phyloP scores from a whole-genome alignment of 2,113 vertebrate species.

The Odocoileus hemionus region DNA sequence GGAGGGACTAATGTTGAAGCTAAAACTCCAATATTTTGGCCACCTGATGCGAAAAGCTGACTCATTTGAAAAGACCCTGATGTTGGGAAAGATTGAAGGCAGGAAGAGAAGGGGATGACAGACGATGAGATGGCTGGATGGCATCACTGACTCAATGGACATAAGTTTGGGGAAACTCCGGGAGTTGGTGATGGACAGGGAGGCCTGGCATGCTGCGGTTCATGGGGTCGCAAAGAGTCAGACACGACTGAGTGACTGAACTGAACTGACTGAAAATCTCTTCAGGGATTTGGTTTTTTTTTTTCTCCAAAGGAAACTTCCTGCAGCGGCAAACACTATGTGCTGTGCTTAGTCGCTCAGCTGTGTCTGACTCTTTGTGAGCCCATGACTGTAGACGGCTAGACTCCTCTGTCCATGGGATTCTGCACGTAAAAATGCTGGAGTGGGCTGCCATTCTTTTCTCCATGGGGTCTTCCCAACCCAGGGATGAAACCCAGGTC shows the following conservation, averaged over 20 bases:
- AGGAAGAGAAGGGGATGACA: not conserved
- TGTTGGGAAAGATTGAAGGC: not conserved
- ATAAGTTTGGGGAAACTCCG: not conserved
- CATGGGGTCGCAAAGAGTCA: not conserved
- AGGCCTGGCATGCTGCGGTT: not conserved
- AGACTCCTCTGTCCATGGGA: not conserved
- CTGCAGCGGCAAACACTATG: constrained; percentile 27
- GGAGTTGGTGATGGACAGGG: not conserved
- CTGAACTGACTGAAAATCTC: not conserved
- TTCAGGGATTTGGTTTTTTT: not conserved
- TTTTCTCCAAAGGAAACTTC: not conserved
- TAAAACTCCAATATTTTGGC: not conserved
- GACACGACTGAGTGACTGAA: not conserved
- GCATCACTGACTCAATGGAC: not conserved
- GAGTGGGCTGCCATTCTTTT: not conserved
- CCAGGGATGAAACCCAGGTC: not conserved
- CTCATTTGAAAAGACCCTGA: not conserved
- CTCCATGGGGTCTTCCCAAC: not conserved
- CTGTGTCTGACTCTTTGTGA: not conserved
- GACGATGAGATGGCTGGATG: not conserved
- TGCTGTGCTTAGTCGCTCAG: not conserved
- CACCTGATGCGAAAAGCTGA: not conserved
- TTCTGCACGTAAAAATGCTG: not conserved
- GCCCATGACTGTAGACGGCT: not conserved
- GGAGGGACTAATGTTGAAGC: not conserved